Percentiles rank a stretch among this genome's conserved stretches.
Evolutionary conservation across 2,113 vertebrate species (phyloP).

Genomic region (Origma solitaria): DNA sequence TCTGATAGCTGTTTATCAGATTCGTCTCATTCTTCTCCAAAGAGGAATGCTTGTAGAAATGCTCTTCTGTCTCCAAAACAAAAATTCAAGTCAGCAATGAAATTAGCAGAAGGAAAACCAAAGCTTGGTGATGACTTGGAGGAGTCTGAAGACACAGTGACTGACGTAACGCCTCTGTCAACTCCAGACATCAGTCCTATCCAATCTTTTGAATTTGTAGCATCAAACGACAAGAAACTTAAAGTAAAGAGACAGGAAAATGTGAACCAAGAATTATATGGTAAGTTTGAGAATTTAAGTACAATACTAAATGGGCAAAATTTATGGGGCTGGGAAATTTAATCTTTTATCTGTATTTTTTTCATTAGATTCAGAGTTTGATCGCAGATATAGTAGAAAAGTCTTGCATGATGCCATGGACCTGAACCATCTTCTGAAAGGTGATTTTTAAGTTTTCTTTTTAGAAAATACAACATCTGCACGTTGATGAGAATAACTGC

Average conservation of each 20-base stretch:
- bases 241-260: constrained; percentile 74
- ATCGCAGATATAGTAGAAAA: constrained; percentile 65
- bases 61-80: constrained; percentile 63
- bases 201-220: constrained; percentile 77
- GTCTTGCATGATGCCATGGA: constrained; percentile 78
- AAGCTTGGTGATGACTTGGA: constrained; percentile 31
- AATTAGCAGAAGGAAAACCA: constrained; percentile 29
- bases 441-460: constrained; percentile 52
- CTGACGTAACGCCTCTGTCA: constrained; percentile 87
- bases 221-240: constrained; percentile 70
- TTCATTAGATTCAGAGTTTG: constrained; percentile 59
- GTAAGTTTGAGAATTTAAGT: constrained; percentile 51
- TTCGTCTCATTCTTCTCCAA: constrained; percentile 53
- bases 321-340: background rate
- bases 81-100: constrained; percentile 41
- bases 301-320: constrained; percentile 4
- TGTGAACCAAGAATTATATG: constrained; percentile 67
- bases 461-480: background rate
- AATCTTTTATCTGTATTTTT: background rate
- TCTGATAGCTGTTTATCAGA: constrained; percentile 62
- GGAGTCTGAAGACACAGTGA: constrained; percentile 85
- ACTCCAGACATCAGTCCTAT: constrained; percentile 83
- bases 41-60: constrained; percentile 23
- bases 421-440: constrained; percentile 80
- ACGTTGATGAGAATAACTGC: background rate